Base-by-base conservation (phyloP, 2,113 vertebrate genomes). In the Brienomyrus longianalis region DNA sequence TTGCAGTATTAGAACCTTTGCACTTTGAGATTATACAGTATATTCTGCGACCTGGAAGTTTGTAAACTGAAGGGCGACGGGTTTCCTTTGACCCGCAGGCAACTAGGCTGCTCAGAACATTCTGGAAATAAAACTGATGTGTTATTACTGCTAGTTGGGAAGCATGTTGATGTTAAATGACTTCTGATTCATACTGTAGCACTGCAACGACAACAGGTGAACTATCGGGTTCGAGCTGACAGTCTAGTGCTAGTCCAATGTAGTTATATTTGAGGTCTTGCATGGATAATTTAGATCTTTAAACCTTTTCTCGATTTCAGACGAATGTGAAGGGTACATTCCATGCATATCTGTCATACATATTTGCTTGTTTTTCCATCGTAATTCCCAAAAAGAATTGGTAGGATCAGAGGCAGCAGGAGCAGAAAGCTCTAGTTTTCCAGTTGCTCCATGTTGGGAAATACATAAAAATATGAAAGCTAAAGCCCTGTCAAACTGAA, bases 1-100 rank as follows among this genome's bases (percentile, higher is more conserved):
- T 95, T 95, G 93, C 94, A 96, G 95, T 96, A 95, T 96, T 95
- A 94, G 92, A 94, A 62, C 92, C 90, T 59, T 92, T 92, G 94
- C 94, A 96, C 94, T 95, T 95, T 93, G 74, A 39, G 70, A 80
- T 43, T 80, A 43, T 17, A 80, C 15, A 43, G 35, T 80, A 19
- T 80, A 94, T 52, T 45, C n/a, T 21, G 21, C 17, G 59, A 85
- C 21, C 45, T 87, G 54, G 85, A 10, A 86, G 23, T 52, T 1
- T 52, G 50, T 35, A 31, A 54, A 52, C 85, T 50, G 83, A 13
- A 85, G 43, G 83, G 13, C 13, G 48, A 19, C 1, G 35, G 15
- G 15, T 1, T 52, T 35, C 50, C 27, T 56, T 56, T 52, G n/a
- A 39, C 15, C 13, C 7, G 19, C 27, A 7, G n/a, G 13, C 51